Conservation (phyloP, 2,888 invertebrate species). For the Hirtodrosophila trivittata region DNA sequence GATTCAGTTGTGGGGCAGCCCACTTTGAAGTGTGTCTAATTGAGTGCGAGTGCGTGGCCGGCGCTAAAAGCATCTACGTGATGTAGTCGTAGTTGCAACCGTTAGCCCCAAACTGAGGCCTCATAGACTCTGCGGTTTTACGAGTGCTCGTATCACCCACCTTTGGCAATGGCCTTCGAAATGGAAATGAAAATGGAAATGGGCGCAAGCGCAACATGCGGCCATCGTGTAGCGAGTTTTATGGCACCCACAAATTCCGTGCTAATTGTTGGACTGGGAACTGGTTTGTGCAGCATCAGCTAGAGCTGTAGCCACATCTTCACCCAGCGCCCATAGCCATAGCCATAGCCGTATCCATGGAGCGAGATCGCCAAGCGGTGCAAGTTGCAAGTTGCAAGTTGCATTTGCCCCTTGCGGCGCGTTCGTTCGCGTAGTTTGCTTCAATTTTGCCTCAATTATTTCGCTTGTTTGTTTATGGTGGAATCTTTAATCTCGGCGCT, state of each 20-base stretch:
- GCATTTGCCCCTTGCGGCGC: constrained; percentile 24
- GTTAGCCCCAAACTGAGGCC: constrained; percentile 29
- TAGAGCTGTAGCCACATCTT: background rate
- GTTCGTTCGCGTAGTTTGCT: constrained; percentile 65
- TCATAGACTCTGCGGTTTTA: constrained; percentile 45
- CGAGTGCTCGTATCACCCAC: constrained; percentile 18
- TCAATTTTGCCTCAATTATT: constrained; percentile 81
- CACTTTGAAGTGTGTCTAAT: constrained; percentile 73
- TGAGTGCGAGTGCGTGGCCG: constrained; percentile 45
- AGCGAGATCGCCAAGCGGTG: constrained; percentile 42
- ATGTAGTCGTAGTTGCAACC: constrained; percentile 23
- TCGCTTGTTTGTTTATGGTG: constrained; percentile 80
- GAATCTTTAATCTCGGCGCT: constrained; percentile 77
- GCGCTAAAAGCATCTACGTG: constrained; percentile 38
- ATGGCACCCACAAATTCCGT: constrained; percentile 79
- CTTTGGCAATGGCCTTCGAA: constrained; percentile 56
- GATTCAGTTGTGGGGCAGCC: constrained; percentile 37
- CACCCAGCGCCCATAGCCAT: constrained; percentile 42
- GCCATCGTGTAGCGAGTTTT: constrained; percentile 74
- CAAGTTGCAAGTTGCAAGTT: constrained; percentile 12
- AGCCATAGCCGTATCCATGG: constrained; percentile 58
- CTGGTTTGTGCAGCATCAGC: constrained; percentile 49
- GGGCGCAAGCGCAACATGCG: constrained; percentile 62
- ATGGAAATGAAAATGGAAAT: constrained; percentile 33
- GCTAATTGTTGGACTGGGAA: constrained; percentile 77